Evolutionary conservation across 2,797 vertebrate species (phyloP).

Genomic region (Cirrhinus mrigala): DNA sequence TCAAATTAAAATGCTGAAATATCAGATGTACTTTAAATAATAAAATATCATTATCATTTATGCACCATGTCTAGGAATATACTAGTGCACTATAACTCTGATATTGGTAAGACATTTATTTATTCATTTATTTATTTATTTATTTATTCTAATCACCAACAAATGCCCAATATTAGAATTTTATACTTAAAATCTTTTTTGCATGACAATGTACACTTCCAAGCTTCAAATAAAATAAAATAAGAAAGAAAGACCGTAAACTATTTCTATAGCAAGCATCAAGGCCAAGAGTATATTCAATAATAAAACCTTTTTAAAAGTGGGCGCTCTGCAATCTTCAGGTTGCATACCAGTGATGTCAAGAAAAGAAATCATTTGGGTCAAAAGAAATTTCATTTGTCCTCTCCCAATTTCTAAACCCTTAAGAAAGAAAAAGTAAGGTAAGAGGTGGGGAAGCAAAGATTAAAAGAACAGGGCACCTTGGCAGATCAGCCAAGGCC

Average conservation of each 20-base stretch:
- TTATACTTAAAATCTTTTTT: too few species aligned
- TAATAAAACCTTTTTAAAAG: conserved; percentile 9
- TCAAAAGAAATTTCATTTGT: background rate
- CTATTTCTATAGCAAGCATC: background rate
- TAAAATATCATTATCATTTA: background rate
- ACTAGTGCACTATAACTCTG: background rate
- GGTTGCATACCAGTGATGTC: background rate
- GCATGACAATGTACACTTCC: too few species aligned
- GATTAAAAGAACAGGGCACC: conserved; percentile 14
- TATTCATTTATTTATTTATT: too few species aligned
- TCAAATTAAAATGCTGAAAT: background rate
- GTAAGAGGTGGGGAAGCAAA: background rate
- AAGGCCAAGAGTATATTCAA: background rate
- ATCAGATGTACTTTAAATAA: background rate
- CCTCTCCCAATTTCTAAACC: background rate
- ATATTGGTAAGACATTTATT: too few species aligned
- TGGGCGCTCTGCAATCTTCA: background rate
- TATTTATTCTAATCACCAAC: too few species aligned
- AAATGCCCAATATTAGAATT: too few species aligned
- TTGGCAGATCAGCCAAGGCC: conserved; percentile 44
- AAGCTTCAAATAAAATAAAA: too few species aligned
- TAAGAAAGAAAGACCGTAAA: too few species aligned
- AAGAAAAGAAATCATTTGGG: background rate
- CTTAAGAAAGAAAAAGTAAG: conserved; percentile 16
- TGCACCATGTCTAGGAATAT: background rate